Evolutionary conservation across 2,113 vertebrate genomes (phyloP), one percentile per base, ranked within the genome.

Genomic region (Suricata suricatta): DNA sequence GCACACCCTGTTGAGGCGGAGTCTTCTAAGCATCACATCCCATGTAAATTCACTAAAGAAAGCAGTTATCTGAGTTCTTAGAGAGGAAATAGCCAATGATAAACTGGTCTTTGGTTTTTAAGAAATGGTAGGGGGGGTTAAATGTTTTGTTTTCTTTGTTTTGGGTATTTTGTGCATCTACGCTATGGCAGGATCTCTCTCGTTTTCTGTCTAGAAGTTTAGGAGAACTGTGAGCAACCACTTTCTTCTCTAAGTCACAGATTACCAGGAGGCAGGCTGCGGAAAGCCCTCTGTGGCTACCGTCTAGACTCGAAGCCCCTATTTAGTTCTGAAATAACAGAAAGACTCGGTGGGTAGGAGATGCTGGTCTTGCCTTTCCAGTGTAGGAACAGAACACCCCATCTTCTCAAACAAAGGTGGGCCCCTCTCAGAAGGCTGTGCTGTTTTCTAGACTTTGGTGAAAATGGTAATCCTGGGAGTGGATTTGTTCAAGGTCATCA

Each of bases 391-490:
- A 5, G 52, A 54, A 11, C 3, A 35, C 54, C 52, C 1, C 19
- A 16, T 11, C 15, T 77, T 72, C 66, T 57, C 77, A 3, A 2
- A 1, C 10, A 17, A 38, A 47, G 44, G 21, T 1, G 50, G 35
- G 6, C 0, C 2, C 33, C 29, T 6, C 2, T 2, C 3, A 35
- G 33, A 35, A 15, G 0, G 1, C 27, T 19, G 9, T 8, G 29
- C 38, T 72, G 1, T 2, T 11, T 0, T 19, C 31, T 8, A 29
- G 33, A 69, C 17, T 69, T 31, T 8, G n/a, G n/a, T 57, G 10
- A 50, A 74, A 77, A 38, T 5, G 25, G 35, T n/a, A 5, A 3
- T 57, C 31, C 50, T 44, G 4, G 60, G 71, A 12, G 0, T 25
- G 38, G 19, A 11, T 25, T 21, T 79, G 19, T 29, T 79, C n/a